Base-by-base conservation (phyloP, 2,888 invertebrate genomes). In the Agrypnus murinus region DNA sequence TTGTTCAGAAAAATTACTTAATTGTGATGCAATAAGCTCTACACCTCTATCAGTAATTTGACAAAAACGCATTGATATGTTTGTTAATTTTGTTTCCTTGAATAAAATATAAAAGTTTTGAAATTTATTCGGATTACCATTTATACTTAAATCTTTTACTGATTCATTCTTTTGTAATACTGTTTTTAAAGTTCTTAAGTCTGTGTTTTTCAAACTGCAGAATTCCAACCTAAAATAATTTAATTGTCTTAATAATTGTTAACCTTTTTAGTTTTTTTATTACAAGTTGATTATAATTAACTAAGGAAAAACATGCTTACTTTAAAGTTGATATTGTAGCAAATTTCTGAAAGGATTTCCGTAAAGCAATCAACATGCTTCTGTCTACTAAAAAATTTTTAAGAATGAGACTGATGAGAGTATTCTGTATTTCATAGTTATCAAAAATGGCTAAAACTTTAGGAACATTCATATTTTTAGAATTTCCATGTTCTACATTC, bases 41-140 rank as follows among this genome's bases (percentile, higher is more conserved):
- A 79, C 38, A 2, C 82, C 82, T 10, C 63, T 57, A n/a, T 80
- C 77, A 38, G 80, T 76, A 65, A 86, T 82, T 57, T 81, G 75
- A 63, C 85, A 86, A 46, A 81, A 79, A 65, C 77, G 82, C 67
- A 85, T 65, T 0, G 84, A 82, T 36, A 85, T 74, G 50, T 78
- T 77, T 32, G 32, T 65, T 59, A 86, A 65, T n/a, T 71, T 65
- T 2, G 77, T 78, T 17, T 74, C 60, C 45, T 73, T 69, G 9
- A 84, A 77, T 1, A 84, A 76, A 10, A 81, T 70, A 64, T 82
- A 71, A 74, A 80, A 82, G 75, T 84, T 84, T 63, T 84, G 81
- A n/a, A 76, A 74, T 2, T 65, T 43, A 62, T 82, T 83, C 5
- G 83, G 82, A 77, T 85, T 86, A 57, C 82, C 81, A 62, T 83